Base-by-base conservation (phyloP, 2,888 invertebrate species). In the Brachyopa scutellaris region DNA sequence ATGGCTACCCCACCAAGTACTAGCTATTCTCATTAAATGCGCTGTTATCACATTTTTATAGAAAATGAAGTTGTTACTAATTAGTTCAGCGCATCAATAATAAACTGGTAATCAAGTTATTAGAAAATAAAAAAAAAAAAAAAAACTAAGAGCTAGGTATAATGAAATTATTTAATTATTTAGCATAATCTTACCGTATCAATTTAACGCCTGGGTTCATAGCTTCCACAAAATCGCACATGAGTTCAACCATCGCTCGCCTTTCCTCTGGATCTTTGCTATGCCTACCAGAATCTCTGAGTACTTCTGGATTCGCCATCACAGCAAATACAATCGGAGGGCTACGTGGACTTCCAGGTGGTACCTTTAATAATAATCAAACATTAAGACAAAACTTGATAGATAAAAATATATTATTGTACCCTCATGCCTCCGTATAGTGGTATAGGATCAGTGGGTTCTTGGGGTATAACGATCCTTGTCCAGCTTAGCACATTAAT, bases 401-500 rank as follows among this genome's bases (percentile, higher is more conserved):
- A 29, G 15, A 26, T n/a, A 45, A 53, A 74, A 33, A 36, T 26
- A 26, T 26, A 26, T 13, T 7, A 21, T 86, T 87, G 86, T 87
- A 93, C 93, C 90, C 93, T 93, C 94, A 95, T 95, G 78, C 95
- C 95, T 38, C 95, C 95, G 87, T 94, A 94, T 36, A 95, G 89
- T 2, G 94, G 94, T 87, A 94, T 93, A 6, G 93, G 94, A 87
- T 94, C 93, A 59, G 93, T 92, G 84, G 93, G 92, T 86, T 93
- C 93, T 84, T 92, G 92, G 11, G 94, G 94, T 88, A 93, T 93
- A 0, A 93, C 93, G 85, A 95, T 93, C 88, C 94, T 93, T 85
- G 94, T 94, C 94, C 95, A 95, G 86, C 94, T 94, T 53, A 95
- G 88, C 38, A 95, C 94, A 88, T 95, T 95, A 83, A 95, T 93